Evolutionary conservation across 2,888 invertebrate species (phyloP).

Genomic region (Bhutanitis thaidina): DNA sequence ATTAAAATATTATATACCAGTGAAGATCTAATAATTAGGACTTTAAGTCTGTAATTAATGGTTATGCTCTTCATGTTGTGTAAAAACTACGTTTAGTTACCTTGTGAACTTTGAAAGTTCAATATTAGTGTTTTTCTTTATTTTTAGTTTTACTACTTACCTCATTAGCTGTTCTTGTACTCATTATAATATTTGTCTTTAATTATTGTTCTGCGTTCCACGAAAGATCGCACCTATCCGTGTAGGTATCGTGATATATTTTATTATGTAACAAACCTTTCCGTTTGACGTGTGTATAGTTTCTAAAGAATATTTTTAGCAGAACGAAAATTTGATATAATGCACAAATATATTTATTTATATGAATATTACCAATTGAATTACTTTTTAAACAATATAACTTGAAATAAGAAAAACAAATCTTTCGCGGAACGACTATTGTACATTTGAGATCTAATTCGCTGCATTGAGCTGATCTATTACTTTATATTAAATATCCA

Average conservation of each 20-base stretch:
- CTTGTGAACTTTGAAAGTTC: conserved; percentile 76
- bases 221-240: conserved; percentile 7
- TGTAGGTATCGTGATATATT: conserved; percentile 1
- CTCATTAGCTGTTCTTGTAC: conserved; percentile 70
- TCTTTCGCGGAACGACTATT: conserved; percentile 20
- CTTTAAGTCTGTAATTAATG: conserved; percentile 68
- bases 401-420: too few species aligned
- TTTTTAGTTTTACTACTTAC: conserved; percentile 54
- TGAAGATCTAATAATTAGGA: conserved; percentile 63
- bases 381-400: too few species aligned
- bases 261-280: background rate
- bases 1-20: conserved; percentile 59
- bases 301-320: background rate
- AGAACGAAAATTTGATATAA: background rate
- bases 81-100: conserved; percentile 71
- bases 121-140: conserved; percentile 54
- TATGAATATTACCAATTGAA: too few species aligned
- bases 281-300: conserved; percentile 12
- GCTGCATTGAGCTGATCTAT: too few species aligned
- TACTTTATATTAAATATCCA: too few species aligned
- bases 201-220: conserved; percentile 16
- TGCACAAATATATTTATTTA: conserved; percentile 18
- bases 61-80: conserved; percentile 59
- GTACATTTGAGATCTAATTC: too few species aligned
- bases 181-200: conserved; percentile 21